phyloP scores from a whole-genome alignment of 2,888 invertebrate species.

The Temnothorax rugatulus region DNA sequence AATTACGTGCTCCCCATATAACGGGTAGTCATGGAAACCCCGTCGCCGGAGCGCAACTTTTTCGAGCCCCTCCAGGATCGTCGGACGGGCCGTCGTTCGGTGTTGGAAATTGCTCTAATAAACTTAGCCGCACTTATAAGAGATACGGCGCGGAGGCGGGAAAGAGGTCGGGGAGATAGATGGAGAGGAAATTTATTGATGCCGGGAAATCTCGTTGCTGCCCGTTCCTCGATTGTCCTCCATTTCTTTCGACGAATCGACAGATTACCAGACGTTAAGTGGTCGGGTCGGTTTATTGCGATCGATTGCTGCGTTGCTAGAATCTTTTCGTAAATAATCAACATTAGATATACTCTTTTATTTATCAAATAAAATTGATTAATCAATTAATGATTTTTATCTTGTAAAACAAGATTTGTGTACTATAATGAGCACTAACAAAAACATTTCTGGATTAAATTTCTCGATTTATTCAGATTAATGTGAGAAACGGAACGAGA shows the following conservation, averaged over 20 bases:
- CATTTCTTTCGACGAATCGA: constrained; percentile 54
- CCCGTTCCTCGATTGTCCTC: constrained; percentile 56
- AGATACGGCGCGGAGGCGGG: constrained; percentile 21
- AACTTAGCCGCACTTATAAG: constrained; percentile 72
- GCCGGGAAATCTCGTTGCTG: constrained; percentile 62
- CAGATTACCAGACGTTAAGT: constrained; percentile 60
- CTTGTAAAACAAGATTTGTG: background rate
- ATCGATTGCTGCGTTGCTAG: constrained; percentile 49
- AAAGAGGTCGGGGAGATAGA: constrained; percentile 14
- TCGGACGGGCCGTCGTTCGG: constrained; percentile 54
- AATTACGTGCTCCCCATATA: constrained; percentile 67
- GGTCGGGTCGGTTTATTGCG: constrained; percentile 55
- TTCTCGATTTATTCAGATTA: background rate
- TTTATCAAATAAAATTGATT: background rate
- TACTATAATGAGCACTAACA: background rate
- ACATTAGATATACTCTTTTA: background rate
- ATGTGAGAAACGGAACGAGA: constrained; percentile 3
- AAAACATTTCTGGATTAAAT: background rate
- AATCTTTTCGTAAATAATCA: background rate
- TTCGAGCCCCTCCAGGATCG: constrained; percentile 58
- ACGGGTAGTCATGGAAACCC: constrained; percentile 75
- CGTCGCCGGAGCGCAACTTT: constrained; percentile 59
- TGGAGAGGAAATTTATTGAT: constrained; percentile 60
- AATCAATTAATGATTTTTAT: background rate
- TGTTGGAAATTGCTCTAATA: constrained; percentile 77